A percentile compares a stretch with the other conserved stretches of the same genome.
Evolutionary conservation across 2,797 vertebrate species (phyloP).

Genomic region (Macrochelys suwanniensis): DNA sequence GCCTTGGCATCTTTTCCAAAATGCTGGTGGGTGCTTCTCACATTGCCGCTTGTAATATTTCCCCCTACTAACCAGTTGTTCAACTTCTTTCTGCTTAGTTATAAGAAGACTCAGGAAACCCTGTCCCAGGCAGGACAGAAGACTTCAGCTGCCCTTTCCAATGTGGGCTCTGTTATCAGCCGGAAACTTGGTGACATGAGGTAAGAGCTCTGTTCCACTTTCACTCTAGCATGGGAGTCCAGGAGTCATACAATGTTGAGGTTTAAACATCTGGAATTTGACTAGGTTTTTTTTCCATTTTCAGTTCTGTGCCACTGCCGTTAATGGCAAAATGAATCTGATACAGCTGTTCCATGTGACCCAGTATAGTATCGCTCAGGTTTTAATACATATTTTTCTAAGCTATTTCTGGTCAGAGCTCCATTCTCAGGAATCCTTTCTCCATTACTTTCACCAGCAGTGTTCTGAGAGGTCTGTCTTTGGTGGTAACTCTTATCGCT

Average conservation of each 20-base stretch:
- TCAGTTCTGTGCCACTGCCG: not conserved
- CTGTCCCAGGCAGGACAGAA: constrained; percentile 95
- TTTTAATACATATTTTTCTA: not conserved
- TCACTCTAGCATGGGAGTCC: not conserved
- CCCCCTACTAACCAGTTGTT: not conserved
- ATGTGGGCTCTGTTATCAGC: constrained; percentile 90
- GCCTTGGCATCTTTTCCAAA: not conserved
- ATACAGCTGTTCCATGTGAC: not conserved
- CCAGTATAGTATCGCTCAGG: not conserved
- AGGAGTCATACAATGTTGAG: not conserved
- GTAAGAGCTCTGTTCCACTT: constrained; percentile 77
- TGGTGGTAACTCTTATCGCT: not conserved
- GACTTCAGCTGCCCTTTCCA: constrained; percentile 92
- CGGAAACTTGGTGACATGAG: constrained; percentile 95
- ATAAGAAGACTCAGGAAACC: constrained; percentile 98
- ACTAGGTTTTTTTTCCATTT: not conserved
- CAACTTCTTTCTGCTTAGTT: constrained; percentile 80
- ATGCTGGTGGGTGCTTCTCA: not conserved
- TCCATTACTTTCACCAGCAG: too few relatives aligned
- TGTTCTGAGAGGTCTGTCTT: not conserved
- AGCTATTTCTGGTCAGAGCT: not conserved
- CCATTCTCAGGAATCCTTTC: not conserved
- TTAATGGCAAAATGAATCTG: not conserved
- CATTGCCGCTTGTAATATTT: not conserved
- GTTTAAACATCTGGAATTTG: not conserved